Evolutionary conservation across 2,797 vertebrate genomes (phyloP), one percentile per base, ranked within the genome.

Genomic region (Brachyrhaphis roseni): DNA sequence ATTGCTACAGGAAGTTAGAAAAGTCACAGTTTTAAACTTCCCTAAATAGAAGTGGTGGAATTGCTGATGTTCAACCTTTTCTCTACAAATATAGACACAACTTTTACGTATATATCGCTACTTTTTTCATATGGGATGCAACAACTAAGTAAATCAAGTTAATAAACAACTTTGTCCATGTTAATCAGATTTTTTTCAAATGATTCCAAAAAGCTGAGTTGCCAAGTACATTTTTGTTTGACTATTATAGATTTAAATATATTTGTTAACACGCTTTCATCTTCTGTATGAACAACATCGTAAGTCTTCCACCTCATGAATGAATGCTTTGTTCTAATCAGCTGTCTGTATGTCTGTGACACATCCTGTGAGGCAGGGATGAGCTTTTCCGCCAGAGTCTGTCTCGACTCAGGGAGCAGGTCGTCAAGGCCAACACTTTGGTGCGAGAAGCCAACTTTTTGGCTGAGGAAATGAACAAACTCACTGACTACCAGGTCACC

Each of bases 381-480:
- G 98, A 98, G 88, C 96, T 99, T 80, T 99, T 99, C 90, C 96
- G 97, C 76, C 98, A 98, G 91, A 99, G 98, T 92, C 92, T 99
- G 82, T 97, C 98, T 85, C 98, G 97, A 76, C 96, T 99, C 78
- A 96, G 97, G 84, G 98, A 99, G 93, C 98, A 99, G 93, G 97
- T 99, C 20, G 96, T 99, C 62, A 98, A 97, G 87, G 98, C 98
- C 16, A 99, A 99, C 91, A 97, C 97, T 12, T 93, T 99, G 91
- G 97, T 99, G 92, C 96, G 98, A 95, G 98, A 99, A 91, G 97
- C 98, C 75, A 99, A 98, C 95, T 98, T 99, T 91, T 92, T 99
- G 87, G 96, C 98, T 0, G 98, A 99, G 94, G 98, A 99, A 93
- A 98, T 99, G 97, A 96, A 78, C 87, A 99, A 97, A 47, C 95